A percentile compares a stretch with the other conserved stretches of the same genome.
These are phyloP conservation scores for Choristoneura fumiferana DNA, from an alignment of 1,140 invertebrate species.

Conservation along the genomic window DNA sequence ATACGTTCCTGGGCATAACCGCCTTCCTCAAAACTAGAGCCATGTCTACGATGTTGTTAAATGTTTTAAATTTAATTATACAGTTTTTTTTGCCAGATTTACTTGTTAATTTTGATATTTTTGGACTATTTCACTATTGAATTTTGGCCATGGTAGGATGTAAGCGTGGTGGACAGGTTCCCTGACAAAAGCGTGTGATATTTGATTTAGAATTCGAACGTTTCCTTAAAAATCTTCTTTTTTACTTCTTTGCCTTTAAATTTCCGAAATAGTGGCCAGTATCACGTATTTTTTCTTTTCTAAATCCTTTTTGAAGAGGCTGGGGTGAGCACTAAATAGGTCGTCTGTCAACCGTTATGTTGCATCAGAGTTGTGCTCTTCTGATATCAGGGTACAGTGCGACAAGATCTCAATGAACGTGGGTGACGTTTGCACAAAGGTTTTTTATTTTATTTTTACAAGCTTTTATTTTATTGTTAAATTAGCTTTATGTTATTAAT, in stretches of 20 bases:
- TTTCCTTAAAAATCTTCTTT: slow-evolving; percentile 37
- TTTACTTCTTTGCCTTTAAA: slow-evolving; percentile 2
- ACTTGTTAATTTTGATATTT: slow-evolving; percentile 45
- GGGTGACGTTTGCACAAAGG: too few species aligned
- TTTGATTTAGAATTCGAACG: slow-evolving; percentile 25
- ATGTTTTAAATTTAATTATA: slow-evolving; percentile 23
- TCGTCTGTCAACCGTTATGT: too few species aligned
- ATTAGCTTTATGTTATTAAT: too few species aligned
- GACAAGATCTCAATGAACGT: too few species aligned
- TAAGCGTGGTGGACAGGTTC: slow-evolving; percentile 22
- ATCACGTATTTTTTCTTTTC: background rate
- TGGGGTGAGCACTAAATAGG: too few species aligned
- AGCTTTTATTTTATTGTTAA: too few species aligned
- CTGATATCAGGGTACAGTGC: too few species aligned
- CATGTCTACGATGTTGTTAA: slow-evolving; percentile 39
- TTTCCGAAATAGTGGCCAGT: background rate
- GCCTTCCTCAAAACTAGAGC: slow-evolving; percentile 59
- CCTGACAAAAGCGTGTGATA: slow-evolving; percentile 45
- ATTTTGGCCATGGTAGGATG: slow-evolving; percentile 52
- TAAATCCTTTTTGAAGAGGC: too few species aligned
- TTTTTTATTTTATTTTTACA: too few species aligned
- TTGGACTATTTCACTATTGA: slow-evolving; percentile 39
- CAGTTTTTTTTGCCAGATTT: slow-evolving; percentile 22
- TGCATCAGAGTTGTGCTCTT: too few species aligned
- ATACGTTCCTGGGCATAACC: slow-evolving; percentile 50